Conservation (phyloP, 2,113 vertebrate species). For the Regulus satrapa region DNA sequence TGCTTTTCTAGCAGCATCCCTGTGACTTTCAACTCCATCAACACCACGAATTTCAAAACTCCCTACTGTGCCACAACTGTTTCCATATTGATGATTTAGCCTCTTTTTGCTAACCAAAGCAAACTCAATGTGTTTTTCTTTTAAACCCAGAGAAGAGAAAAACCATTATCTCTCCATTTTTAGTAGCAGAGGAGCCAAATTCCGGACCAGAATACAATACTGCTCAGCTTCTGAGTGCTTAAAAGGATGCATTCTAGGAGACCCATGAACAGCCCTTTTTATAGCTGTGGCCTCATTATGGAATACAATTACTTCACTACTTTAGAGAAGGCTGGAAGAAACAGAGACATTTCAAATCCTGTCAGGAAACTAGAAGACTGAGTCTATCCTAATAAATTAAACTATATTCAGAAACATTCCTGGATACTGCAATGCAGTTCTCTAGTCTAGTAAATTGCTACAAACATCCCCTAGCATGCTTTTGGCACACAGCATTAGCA, state of each 20-base stretch:
- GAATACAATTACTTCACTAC: not conserved
- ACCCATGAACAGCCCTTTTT: not conserved
- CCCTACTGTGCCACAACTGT: not conserved
- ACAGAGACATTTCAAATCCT: not conserved
- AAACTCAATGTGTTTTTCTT: not conserved
- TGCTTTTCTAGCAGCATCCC: not conserved
- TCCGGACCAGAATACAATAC: not conserved
- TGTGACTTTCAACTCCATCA: not conserved
- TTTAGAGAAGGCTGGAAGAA: not conserved
- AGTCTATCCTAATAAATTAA: not conserved
- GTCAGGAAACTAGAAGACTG: not conserved
- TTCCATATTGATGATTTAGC: not conserved
- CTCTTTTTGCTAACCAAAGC: not conserved
- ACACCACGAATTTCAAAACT: not conserved
- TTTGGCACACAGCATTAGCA: not conserved
- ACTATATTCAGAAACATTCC: not conserved
- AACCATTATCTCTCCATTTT: not conserved
- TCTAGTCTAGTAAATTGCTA: not conserved
- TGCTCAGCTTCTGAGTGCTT: not conserved
- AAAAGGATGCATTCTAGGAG: not conserved
- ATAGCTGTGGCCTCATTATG: not conserved
- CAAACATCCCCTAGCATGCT: not conserved
- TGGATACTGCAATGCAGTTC: not conserved
- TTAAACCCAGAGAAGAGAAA: not conserved
- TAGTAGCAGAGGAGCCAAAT: not conserved